Evolutionary conservation across 2,113 vertebrate species (phyloP), one percentile per base, ranked within the genome.

Genomic region (Axis porcinus): DNA sequence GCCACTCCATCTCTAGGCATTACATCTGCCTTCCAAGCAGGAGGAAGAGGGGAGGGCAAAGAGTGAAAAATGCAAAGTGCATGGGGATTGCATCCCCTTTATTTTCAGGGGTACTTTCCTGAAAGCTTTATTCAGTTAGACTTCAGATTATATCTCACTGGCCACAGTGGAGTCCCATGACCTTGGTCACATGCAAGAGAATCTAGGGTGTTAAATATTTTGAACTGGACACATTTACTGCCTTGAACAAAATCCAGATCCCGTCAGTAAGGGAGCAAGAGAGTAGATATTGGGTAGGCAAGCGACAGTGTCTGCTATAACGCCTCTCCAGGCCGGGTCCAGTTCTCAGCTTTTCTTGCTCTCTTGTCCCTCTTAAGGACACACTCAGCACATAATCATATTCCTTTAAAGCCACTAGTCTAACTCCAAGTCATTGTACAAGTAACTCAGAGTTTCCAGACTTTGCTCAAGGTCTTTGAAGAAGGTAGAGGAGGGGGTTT

Each of bases 281-380:
- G n/a, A 87, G 11, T n/a, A 7, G 55, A 3, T 25, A 6, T 2
- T 45, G 15, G 17, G 23, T 15, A 28, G 33, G 16, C 11, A 27
- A 60, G 36, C 1, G 7, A n/a, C n/a, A 6, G 10, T 0, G 5
- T n/a, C 50, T 19, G 47, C 7, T 40, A 33, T 1, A 1, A 10
- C 2, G 1, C 60, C 58, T 43, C n/a, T 81, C 25, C 36, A 2
- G 5, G 12, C 1, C 6, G 6, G 67, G 28, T 16, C 25, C 15
- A 15, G 11, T 40, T 3, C 45, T 74, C 15, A 7, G 43, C 74
- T 79, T 13, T 79, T 7, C 30, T 28, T 9, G 43, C 78, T 40
- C 2, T 33, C 1, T 1, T 28, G 30, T 33, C 60, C 40, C 36
- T 36, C 27, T 55, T 5, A 15, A 40, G 30, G 67, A 64, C 40